A percentile compares a stretch with the other conserved stretches of the same genome.
phyloP scores from a whole-genome alignment of 2,113 vertebrate species.

The Ovis canadensis region DNA sequence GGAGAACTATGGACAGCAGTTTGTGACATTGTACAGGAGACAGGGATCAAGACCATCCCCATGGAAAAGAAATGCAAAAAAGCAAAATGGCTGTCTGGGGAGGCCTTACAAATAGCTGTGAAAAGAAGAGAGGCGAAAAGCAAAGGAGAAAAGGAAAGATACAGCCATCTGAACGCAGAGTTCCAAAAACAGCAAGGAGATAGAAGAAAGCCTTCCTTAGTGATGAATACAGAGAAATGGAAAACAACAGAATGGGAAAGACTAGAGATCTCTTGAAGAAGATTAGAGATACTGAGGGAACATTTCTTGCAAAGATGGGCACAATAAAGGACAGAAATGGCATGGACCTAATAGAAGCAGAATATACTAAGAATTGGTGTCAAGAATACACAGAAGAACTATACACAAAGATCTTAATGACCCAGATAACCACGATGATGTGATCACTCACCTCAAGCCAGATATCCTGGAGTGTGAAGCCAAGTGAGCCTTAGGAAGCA shows the following conservation, averaged over 20 bases:
- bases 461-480: background rate
- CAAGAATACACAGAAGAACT: background rate
- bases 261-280: background rate
- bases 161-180: background rate
- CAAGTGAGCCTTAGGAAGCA: background rate
- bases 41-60: background rate
- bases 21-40: background rate
- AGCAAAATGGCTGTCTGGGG: background rate
- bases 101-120: background rate
- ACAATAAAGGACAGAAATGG: background rate
- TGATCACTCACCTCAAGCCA: background rate
- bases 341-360: background rate
- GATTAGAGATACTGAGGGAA: background rate
- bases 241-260: background rate
- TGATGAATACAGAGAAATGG: background rate
- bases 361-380: background rate
- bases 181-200: background rate
- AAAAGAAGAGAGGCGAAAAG: background rate
- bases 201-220: background rate
- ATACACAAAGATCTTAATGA: background rate
- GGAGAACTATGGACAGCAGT: accelerated
- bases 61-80: background rate
- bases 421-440: background rate
- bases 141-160: background rate
- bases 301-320: background rate